A percentile compares a stretch with the other conserved stretches of the same genome.
phyloP scores from a whole-genome alignment of 2,797 vertebrate species.

The Kryptopterus vitreolus region DNA sequence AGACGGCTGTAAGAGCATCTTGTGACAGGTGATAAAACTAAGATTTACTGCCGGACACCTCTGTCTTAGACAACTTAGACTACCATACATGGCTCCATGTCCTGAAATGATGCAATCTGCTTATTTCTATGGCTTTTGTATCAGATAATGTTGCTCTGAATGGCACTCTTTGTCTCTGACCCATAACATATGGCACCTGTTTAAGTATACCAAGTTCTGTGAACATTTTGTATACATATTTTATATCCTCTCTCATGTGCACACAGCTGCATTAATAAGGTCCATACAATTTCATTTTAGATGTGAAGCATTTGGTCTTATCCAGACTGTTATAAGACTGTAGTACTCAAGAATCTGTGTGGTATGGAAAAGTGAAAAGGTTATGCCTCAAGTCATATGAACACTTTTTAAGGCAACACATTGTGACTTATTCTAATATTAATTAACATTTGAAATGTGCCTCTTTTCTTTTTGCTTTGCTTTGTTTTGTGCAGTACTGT shows the following conservation, averaged over 20 bases:
- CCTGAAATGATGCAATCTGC: background rate
- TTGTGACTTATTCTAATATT: background rate
- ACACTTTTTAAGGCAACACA: background rate
- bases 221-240: background rate
- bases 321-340: background rate
- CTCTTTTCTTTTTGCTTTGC: too few species aligned
- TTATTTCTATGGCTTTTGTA: slow-evolving; percentile 5
- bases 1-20: slow-evolving; percentile 28
- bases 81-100: slow-evolving; percentile 8
- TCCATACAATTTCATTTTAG: background rate
- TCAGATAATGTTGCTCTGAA: background rate
- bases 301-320: background rate
- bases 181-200: background rate
- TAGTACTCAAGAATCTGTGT: background rate
- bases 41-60: slow-evolving; percentile 39
- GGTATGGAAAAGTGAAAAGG: background rate
- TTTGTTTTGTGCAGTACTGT: background rate
- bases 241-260: background rate
- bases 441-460: background rate
- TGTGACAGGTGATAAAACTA: slow-evolving; percentile 52
- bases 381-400: background rate
- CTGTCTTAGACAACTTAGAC: slow-evolving; percentile 31
- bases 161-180: background rate
- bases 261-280: background rate
- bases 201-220: background rate